Conservation (phyloP, 1,140 invertebrate genomes). For the Pectinophora gossypiella region DNA sequence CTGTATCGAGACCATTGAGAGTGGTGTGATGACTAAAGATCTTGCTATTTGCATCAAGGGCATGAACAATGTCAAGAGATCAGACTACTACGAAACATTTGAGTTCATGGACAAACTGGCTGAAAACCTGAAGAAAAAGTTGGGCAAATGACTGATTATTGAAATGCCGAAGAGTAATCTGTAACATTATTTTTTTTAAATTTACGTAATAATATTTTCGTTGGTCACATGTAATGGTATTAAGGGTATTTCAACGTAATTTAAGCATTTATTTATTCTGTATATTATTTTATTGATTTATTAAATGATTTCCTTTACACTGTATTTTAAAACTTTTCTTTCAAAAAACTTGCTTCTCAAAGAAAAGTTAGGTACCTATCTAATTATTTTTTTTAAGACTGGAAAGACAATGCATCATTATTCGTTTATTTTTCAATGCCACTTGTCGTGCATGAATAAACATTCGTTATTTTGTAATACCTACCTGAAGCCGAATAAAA, state of each 20-base stretch:
- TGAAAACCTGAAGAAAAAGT: slow-evolving; percentile 88
- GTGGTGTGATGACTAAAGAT: slow-evolving; percentile 98
- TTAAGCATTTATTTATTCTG: slow-evolving; percentile 47
- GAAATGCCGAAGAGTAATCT: slow-evolving; percentile 36
- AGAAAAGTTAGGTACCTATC: too few species aligned
- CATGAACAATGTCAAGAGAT: slow-evolving; percentile 85
- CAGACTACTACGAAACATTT: slow-evolving; percentile 97
- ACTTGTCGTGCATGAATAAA: too few species aligned
- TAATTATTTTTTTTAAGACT: too few species aligned
- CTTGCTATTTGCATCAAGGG: slow-evolving; percentile 98
- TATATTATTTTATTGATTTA: slow-evolving; percentile 14
- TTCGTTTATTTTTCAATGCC: too few species aligned
- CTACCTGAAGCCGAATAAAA: too few species aligned
- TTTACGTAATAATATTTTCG: slow-evolving; percentile 8
- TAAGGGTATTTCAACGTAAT: slow-evolving; percentile 41
- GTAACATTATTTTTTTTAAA: slow-evolving; percentile 31
- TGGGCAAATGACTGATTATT: slow-evolving; percentile 52
- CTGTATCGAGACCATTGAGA: slow-evolving; percentile 96
- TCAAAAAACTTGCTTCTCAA: too few species aligned
- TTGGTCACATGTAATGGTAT: slow-evolving; percentile 28
- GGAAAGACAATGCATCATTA: too few species aligned
- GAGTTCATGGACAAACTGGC: slow-evolving; percentile 98
- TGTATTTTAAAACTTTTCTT: background rate
- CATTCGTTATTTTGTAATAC: too few species aligned
- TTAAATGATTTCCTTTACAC: slow-evolving; percentile 3